phyloP scores from a whole-genome alignment of 2,888 invertebrate species.

The Girardia tigrina region DNA sequence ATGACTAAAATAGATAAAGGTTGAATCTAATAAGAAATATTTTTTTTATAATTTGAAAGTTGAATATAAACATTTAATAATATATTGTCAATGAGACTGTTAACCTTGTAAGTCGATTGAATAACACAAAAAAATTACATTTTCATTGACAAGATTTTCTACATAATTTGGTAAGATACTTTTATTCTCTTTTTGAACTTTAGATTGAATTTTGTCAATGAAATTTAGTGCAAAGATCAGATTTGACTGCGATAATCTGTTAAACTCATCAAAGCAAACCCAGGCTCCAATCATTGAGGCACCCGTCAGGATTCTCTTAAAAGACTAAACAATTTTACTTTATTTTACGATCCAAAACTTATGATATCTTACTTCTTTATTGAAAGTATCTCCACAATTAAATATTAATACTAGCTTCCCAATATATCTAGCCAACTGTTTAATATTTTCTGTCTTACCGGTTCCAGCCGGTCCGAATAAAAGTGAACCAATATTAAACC shows the following conservation, averaged over 20 bases:
- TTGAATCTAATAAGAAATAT: too few species aligned
- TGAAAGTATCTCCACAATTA: conserved; percentile 19
- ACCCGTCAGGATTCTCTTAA: background rate
- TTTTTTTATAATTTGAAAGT: too few species aligned
- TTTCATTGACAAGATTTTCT: background rate
- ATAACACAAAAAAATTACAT: background rate
- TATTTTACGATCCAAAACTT: background rate
- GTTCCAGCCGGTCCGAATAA: background rate
- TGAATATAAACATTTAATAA: too few species aligned
- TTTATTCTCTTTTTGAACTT: background rate
- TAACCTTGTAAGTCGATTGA: too few species aligned
- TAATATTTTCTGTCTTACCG: background rate
- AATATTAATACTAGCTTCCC: background rate
- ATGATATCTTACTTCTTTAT: background rate
- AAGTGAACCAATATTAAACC: background rate
- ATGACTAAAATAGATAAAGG: too few species aligned
- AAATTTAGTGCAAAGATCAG: background rate
- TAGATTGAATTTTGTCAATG: background rate
- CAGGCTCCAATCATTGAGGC: background rate
- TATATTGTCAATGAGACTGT: too few species aligned
- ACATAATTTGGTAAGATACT: background rate
- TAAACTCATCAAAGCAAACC: background rate
- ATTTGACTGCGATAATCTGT: background rate
- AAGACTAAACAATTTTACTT: background rate
- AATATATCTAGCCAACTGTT: conserved; percentile 5